Percentiles rank a stretch among this genome's conserved stretches.
phyloP scores from a whole-genome alignment of 2,113 vertebrate genomes.

The Onychostoma macrolepis region DNA sequence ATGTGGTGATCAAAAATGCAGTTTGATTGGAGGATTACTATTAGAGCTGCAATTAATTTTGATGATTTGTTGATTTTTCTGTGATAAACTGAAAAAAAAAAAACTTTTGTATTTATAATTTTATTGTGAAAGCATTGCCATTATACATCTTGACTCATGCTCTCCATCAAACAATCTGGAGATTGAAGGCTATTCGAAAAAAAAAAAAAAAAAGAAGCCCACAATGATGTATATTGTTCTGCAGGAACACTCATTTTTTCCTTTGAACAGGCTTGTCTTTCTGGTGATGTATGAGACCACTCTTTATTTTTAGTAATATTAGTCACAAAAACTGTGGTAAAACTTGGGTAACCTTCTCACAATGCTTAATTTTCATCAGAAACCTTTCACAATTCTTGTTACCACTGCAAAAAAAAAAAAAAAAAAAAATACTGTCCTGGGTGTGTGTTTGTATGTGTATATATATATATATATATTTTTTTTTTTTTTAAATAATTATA shows the following conservation, averaged over 20 bases:
- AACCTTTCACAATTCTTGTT: background rate
- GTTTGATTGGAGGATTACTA: background rate
- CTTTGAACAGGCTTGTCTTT: background rate
- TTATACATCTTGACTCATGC: too few species aligned
- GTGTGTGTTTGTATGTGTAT: background rate
- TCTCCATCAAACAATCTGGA: background rate
- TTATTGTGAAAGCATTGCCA: background rate
- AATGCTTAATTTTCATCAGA: background rate
- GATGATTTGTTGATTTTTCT: background rate
- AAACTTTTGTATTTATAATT: background rate
- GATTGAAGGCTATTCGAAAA: background rate
- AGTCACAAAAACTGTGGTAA: background rate
- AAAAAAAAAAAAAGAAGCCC: background rate
- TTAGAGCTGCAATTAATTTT: background rate
- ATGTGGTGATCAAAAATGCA: background rate
- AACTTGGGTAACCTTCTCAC: background rate
- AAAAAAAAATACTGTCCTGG: background rate
- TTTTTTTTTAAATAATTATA: background rate
- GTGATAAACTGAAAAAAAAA: background rate
- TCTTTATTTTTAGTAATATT: background rate
- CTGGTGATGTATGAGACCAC: background rate
- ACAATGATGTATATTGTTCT: conserved; percentile 15
- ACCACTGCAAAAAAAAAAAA: background rate
- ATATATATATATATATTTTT: too few species aligned
- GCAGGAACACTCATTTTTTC: background rate